Base-by-base conservation (phyloP, 1,140 invertebrate species). In the Rhyzopertha dominica region DNA sequence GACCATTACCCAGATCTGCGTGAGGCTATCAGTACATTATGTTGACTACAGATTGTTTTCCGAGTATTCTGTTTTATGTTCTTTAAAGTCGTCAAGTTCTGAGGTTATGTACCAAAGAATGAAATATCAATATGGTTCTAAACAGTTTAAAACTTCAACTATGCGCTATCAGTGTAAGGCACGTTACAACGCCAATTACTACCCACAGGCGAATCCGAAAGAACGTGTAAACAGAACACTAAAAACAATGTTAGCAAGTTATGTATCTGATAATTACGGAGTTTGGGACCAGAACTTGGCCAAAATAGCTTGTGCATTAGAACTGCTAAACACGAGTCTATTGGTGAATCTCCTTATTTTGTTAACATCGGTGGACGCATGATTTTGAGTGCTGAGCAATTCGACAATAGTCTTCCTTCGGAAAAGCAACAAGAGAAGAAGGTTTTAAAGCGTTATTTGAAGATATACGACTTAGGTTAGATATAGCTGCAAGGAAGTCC, bases 1-100 rank as follows among this genome's bases (percentile, higher is more conserved):
- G 34, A 8, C 34, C 40, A 2, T 38, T 44, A 2, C 31, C 41
- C n/a, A 18, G 13, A n/a, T 44, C 31, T 1, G 9, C 13, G 1
- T 5, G 18, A 19, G 43, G 43, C 1, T 23, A 42, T 20, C 18
- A 7, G 22, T 41, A 47, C 13, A 24, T 51, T 1, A 16, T 47
- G 2, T 37, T 43, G 8, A 30, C 47, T 1, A 18, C 32, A 0
- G 69, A 70, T 43, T 53, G 62, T 19, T 67, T 71, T 36, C 61
- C 1, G 67, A 68, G 34, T 69, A 20, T 23, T 4, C 20, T 17
- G 18, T 58, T 25, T 49, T 50, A 12, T 23, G n/a, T 3, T 38
- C 62, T 1, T 20, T 68, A 0, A 13, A 49, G 5, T 26, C 35
- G 12, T 62, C 65, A 7, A 64, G 55, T 10, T n/a, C n/a, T n/a